Base-by-base conservation (phyloP, 2,888 invertebrate species). In the Automeris io region DNA sequence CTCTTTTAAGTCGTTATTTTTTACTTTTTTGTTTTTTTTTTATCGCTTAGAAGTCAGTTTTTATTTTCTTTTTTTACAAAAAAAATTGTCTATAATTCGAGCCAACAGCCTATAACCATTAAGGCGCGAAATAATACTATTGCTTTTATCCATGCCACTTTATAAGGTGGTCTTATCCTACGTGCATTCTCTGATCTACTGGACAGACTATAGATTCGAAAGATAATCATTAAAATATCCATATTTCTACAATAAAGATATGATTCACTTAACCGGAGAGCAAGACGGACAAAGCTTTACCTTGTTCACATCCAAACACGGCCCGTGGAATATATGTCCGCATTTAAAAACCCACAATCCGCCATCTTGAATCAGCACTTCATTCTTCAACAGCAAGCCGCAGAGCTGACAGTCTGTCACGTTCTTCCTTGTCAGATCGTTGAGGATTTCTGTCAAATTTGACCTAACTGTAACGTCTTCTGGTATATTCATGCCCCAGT, bases 301-400 rank as follows among this genome's bases (percentile, higher is more conserved):
- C 67, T 85, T 88, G 53, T 88, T 88, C 47, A 90, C 77, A 51
- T 87, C 81, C 54, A 90, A 79, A 62, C 90, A 90, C 3, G 88
- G 87, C 0, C 90, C 89, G 36, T 91, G 91, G 61, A 89, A 91
- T 38, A 87, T 86, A 55, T 91, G 91, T 33, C 90, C 90, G 57
- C 91, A 91, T 38, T 85, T 85, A 63, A 90, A 91, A 33, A 88
- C 86, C 74, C 89, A 89, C 2, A 91, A 62, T 8, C 91, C 91
- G 53, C 88, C 90, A 66, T 90, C 89, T 60, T 88, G 80, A 18
- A 91, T 78, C 31, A 91, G 57, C 35, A 90, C 85, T 37, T 86
- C 85, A 45, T 90, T 90, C 50, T 88, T 80, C 29, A 91, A 70
- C 40, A 89, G 88, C 55, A 91, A 60, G 35, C 90, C 90, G 53